Evolutionary conservation across 2,113 vertebrate genomes (phyloP).

Genomic region (Pterocles burchelli): DNA sequence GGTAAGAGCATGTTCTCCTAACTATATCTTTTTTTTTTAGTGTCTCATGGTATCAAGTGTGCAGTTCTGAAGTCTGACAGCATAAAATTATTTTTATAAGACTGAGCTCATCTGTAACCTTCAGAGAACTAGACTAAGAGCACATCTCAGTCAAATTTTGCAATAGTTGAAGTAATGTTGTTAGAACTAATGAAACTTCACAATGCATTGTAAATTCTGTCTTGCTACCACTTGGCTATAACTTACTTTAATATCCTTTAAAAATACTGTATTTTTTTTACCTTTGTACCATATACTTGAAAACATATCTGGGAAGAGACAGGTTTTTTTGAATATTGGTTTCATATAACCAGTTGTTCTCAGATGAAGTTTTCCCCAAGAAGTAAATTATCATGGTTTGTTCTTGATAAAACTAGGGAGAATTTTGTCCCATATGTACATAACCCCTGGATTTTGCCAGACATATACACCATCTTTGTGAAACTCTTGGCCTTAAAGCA

Average conservation of each 20-base stretch:
- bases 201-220: not conserved
- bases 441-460: not conserved
- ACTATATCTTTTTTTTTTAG: not conserved
- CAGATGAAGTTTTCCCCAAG: not conserved
- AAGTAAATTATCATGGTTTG: not conserved
- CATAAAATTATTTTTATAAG: not conserved
- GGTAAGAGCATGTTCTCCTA: constrained; percentile 74
- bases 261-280: not conserved
- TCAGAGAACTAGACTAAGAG: not conserved
- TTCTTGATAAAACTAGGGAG: not conserved
- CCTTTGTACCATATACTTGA: not conserved
- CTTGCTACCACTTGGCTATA: not conserved
- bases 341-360: not conserved
- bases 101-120: not conserved
- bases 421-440: not conserved
- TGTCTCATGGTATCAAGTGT: not conserved
- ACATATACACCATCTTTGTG: not conserved
- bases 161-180: not conserved
- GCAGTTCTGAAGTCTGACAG: not conserved
- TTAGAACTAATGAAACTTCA: not conserved
- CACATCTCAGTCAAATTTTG: not conserved
- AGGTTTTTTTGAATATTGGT: not conserved
- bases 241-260: not conserved
- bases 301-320: not conserved
- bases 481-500: not conserved